Evolutionary conservation across 2,888 invertebrate genomes (phyloP).

Genomic region (Hipparchia semele): DNA sequence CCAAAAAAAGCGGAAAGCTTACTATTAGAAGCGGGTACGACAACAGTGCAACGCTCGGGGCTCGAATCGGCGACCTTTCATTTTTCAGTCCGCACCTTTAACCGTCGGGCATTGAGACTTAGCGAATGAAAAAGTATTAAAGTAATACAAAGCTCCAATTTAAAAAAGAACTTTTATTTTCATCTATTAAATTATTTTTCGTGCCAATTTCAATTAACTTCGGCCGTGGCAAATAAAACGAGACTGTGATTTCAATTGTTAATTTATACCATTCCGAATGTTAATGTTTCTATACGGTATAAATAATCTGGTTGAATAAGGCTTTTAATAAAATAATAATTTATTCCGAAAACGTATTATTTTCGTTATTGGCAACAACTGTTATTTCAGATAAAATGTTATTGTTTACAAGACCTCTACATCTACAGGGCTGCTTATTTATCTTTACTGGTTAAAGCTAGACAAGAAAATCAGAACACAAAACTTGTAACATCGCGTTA

Average conservation of each 20-base stretch:
- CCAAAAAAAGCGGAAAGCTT: too few relatives aligned
- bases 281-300: conserved; percentile 9
- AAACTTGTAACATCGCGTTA: too few relatives aligned
- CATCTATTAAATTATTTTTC: conserved; percentile 19
- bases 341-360: background rate
- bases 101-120: too few relatives aligned
- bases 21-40: too few relatives aligned
- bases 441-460: too few relatives aligned
- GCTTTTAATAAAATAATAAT: conserved; percentile 1
- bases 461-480: too few relatives aligned
- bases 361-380: too few relatives aligned
- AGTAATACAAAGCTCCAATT: background rate
- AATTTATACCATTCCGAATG: conserved; percentile 10
- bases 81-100: too few relatives aligned
- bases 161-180: conserved; percentile 9
- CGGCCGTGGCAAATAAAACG: conserved; percentile 18
- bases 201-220: conserved; percentile 23
- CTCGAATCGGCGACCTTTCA: too few relatives aligned
- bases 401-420: background rate
- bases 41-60: too few relatives aligned
- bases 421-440: background rate
- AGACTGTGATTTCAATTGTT: conserved; percentile 19
- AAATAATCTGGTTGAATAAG: conserved; percentile 5
- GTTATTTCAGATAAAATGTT: background rate
- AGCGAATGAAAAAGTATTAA: background rate